Evolutionary conservation across 92 coral and sea anemone genomes (phyloP), one percentile per base, ranked within the genome.

Genomic region (Phenganax subtilis): DNA sequence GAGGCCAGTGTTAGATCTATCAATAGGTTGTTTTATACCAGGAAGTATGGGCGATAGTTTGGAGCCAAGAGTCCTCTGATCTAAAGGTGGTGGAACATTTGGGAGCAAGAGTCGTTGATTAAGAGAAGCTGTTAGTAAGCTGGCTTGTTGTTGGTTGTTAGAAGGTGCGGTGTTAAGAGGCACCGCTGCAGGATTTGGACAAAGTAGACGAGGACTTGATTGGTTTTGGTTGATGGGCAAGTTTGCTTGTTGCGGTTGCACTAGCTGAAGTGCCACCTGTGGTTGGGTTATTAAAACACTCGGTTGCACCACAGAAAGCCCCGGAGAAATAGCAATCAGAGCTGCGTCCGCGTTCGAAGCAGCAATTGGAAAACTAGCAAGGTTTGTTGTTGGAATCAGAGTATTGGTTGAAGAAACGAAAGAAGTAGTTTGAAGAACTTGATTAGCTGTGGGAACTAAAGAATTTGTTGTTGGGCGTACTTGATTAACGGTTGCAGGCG

Each of bases 241-340:
- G 53, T 6, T 76, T 8, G 71, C 47, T n/a, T 54, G 54, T 17
- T 76, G 69, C 1, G 55, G 10, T 25, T 58, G 81, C 56, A 76
- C 10, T 6, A 76, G 52, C 54, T 76, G 81, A 60, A 76, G 37
- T 8, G 81, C 44, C 55, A 76, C 15, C 60, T 62, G 81, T 12
- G 81, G 55, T 76, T 76, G 81, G 12, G n/a, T 53, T 29, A 31
- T 12, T 57, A 64, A 59, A 8, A 76, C 70, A 60, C 16, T 76
- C 10, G 69, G 55, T 25, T 15, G 55, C 47, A 64, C 30, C 6
- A 17, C 67, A 25, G 81, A 31, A 29, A 12, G 28, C 16, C 70
- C 70, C 28, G 55, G 62, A 54, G 77, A 53, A 14, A 53, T 73
- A 1, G 58, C 16, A 1, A 53, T 44, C 7, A 53, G 55, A 6